Evolutionary conservation across 2,888 invertebrate genomes (phyloP).

Genomic region (Drosophila merina): DNA sequence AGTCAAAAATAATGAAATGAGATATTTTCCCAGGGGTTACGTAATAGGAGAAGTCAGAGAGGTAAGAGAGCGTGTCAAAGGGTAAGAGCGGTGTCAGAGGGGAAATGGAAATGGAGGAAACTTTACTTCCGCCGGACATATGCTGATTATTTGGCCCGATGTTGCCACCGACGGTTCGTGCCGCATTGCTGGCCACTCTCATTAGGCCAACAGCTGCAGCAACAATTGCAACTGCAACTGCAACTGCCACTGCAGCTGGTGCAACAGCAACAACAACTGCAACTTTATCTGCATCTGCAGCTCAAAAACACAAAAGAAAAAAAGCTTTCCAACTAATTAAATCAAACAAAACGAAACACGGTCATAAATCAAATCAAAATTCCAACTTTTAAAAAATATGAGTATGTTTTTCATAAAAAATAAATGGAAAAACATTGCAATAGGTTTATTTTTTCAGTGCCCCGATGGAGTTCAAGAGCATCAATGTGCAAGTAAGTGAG

Average conservation of each 20-base stretch:
- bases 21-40: not conserved
- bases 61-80: not conserved
- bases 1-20: constrained; percentile 1
- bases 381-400: not conserved
- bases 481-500: constrained; percentile 33
- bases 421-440: no score
- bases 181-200: constrained; percentile 56
- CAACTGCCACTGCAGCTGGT: constrained; percentile 7
- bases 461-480: constrained; percentile 57
- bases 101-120: constrained; percentile 14
- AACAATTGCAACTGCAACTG: constrained; percentile 41
- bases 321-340: not conserved
- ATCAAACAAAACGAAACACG: not conserved
- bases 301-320: constrained; percentile 6
- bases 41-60: not conserved
- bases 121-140: constrained; percentile 47
- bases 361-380: not conserved
- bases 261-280: constrained; percentile 24
- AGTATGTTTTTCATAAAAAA: no score
- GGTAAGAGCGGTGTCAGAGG: not conserved
- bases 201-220: constrained; percentile 47
- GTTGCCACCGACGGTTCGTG: constrained; percentile 38
- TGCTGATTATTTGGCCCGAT: constrained; percentile 58
- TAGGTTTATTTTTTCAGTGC: not conserved
- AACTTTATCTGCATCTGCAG: constrained; percentile 22